Evolutionary conservation across 2,797 vertebrate species (phyloP).

Genomic region (Bradypodion ventrale): DNA sequence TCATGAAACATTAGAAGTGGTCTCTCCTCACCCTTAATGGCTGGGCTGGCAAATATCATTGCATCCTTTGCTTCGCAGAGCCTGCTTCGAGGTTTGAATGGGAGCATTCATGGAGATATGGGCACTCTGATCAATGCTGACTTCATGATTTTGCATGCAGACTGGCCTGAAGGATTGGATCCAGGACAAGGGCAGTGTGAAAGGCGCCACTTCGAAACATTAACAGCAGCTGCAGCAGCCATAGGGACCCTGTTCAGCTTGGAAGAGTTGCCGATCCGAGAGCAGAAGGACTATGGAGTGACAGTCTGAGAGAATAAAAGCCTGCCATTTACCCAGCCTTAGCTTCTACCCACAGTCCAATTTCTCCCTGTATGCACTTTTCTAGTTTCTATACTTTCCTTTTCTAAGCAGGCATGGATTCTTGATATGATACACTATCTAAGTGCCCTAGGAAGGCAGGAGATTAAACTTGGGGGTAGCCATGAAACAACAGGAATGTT

Average conservation of each 20-base stretch:
- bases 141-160: not conserved
- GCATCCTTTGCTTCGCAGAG: not conserved
- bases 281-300: not conserved
- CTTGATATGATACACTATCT: not conserved
- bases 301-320: not conserved
- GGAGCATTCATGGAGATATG: constrained; percentile 9
- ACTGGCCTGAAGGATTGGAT: not conserved
- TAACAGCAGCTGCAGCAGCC: too few relatives aligned
- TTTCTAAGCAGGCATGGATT: not conserved
- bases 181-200: not conserved
- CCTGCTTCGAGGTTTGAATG: constrained; percentile 10
- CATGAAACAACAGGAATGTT: constrained; percentile 2
- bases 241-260: too few relatives aligned
- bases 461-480: not conserved
- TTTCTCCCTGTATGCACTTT: not conserved
- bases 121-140: not conserved
- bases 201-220: too few relatives aligned
- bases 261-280: not conserved
- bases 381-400: constrained; percentile 30
- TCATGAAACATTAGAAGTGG: not conserved
- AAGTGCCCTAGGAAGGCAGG: not conserved
- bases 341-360: not conserved
- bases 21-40: not conserved
- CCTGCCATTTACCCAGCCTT: not conserved
- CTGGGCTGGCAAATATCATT: not conserved